Conservation (phyloP, 2,797 vertebrate genomes). For the Enteromius mattozi region DNA sequence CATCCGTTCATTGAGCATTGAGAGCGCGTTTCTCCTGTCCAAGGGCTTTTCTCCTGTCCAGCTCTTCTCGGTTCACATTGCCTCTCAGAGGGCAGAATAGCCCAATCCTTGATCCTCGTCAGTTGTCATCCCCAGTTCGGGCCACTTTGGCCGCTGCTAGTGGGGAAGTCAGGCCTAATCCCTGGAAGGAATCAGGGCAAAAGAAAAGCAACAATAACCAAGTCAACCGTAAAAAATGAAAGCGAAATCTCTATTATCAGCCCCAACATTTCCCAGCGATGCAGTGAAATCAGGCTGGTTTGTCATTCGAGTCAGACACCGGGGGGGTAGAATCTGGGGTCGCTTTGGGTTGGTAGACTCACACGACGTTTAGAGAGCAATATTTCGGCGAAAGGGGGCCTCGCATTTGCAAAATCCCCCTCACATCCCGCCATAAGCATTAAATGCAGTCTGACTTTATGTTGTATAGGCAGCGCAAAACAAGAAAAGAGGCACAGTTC, state of each 20-base stretch:
- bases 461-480: constrained; percentile 90
- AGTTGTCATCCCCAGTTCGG: constrained; percentile 95
- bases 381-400: constrained; percentile 89
- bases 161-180: constrained; percentile 99
- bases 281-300: constrained; percentile 96
- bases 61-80: constrained; percentile 82
- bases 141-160: constrained; percentile 96
- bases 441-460: constrained; percentile 99
- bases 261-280: constrained; percentile 97
- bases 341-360: constrained; percentile 88
- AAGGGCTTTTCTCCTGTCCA: constrained; percentile 29
- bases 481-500: constrained; percentile 88
- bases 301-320: constrained; percentile 99
- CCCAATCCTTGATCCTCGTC: constrained; percentile 93
- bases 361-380: constrained; percentile 91
- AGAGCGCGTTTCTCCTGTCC: constrained; percentile 72
- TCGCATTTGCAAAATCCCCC: constrained; percentile 88
- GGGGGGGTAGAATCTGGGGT: constrained; percentile 93
- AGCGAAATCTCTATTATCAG: constrained; percentile 99
- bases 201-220: constrained; percentile 99
- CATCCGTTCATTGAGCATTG: constrained; percentile 79
- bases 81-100: constrained; percentile 88
- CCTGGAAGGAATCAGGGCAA: constrained; percentile 97
- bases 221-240: constrained; percentile 99
- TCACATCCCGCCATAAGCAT: constrained; percentile 98